phyloP scores from a whole-genome alignment of 2,797 vertebrate species.

The Cossypha niveicapilla region DNA sequence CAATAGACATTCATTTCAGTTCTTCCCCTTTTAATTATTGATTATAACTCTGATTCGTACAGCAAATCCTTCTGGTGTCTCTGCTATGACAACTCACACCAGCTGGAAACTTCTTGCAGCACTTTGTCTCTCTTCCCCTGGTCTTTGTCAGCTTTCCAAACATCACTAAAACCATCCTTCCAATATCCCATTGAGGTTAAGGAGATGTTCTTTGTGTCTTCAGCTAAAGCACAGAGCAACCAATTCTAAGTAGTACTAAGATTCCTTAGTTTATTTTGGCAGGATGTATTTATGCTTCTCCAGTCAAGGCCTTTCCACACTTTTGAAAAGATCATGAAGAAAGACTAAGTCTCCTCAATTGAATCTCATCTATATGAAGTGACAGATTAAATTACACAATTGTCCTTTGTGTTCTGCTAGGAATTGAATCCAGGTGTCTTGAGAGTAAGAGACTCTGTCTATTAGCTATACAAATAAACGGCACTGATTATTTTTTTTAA shows the following conservation, averaged over 20 bases:
- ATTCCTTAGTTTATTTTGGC: not conserved
- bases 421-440: conserved; percentile 19
- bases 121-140: not conserved
- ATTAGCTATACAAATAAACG: not conserved
- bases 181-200: not conserved
- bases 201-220: not conserved
- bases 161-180: not conserved
- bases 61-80: not conserved
- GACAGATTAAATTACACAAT: not conserved
- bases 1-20: not conserved
- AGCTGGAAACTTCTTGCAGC: not conserved
- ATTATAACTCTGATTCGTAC: not conserved
- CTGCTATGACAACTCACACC: not conserved
- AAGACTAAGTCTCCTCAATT: not conserved
- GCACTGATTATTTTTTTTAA: not conserved
- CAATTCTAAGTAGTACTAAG: not conserved
- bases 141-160: not conserved
- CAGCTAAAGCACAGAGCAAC: not conserved
- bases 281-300: conserved; percentile 5
- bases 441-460: not conserved
- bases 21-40: not conserved
- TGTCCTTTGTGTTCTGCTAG: conserved; percentile 5
- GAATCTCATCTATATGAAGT: not conserved
- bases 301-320: not conserved
- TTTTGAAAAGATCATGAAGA: conserved; percentile 22